Percentiles rank a stretch among this genome's conserved stretches.
These are phyloP conservation scores for Phyllotreta striolata DNA, from an alignment of 2,888 invertebrate species.

Conservation along the genomic window DNA sequence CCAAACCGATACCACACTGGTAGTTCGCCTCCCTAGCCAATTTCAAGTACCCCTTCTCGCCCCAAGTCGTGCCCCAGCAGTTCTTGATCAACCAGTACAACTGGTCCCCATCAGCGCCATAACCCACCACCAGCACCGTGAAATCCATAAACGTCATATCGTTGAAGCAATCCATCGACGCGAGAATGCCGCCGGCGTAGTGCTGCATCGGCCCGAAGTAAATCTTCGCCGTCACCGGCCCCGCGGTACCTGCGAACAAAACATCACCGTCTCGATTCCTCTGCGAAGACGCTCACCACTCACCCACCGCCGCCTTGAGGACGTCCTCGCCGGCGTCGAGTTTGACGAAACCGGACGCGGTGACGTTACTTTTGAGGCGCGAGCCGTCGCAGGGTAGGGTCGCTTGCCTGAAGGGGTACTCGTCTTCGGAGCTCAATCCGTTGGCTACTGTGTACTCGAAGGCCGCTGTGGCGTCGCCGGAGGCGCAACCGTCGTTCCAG, in stretches of 20 bases:
- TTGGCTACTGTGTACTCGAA: too few species aligned
- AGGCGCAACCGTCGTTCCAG: too few species aligned
- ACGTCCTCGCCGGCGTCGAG: too few species aligned
- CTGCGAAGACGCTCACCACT: too few species aligned
- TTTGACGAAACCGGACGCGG: too few species aligned
- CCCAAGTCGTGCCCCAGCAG: conserved; percentile 27
- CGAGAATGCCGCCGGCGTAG: conserved; percentile 18
- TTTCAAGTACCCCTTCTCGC: conserved; percentile 24
- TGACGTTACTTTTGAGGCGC: too few species aligned
- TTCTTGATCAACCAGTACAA: conserved; percentile 30
- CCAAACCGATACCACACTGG: conserved; percentile 23
- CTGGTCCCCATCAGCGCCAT: conserved; percentile 4
- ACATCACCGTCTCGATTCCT: too few species aligned
- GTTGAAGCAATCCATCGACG: background rate
- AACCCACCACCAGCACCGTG: conserved; percentile 24
- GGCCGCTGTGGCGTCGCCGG: too few species aligned
- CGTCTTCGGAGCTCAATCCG: too few species aligned
- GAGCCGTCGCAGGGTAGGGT: too few species aligned
- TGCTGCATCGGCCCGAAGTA: conserved; percentile 22
- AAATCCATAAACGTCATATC: conserved; percentile 1
- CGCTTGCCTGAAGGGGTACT: too few species aligned
- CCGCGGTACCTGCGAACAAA: conserved; percentile 14
- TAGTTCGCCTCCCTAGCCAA: conserved; percentile 10
- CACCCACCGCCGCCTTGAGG: too few species aligned
- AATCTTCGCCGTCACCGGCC: conserved; percentile 23